Percentiles rank a stretch among this genome's conserved stretches.
Evolutionary conservation across 2,113 vertebrate genomes (phyloP).

Genomic region (Hemibagrus wyckioides): DNA sequence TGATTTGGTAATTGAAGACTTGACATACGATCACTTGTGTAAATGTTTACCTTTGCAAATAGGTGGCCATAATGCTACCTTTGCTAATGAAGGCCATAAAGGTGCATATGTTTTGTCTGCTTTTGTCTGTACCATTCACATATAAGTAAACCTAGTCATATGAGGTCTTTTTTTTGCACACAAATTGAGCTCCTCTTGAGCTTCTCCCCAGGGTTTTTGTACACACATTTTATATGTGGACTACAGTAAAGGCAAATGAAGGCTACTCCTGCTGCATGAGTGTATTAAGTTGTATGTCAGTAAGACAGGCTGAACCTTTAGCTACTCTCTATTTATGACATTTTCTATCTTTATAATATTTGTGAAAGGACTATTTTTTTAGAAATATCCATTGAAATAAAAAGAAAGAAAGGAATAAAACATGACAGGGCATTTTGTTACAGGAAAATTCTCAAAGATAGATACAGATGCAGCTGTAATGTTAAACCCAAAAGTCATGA

Average conservation of each 20-base stretch:
- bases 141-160: no score
- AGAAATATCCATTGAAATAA: no score
- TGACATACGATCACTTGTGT: neutral
- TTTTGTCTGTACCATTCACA: neutral
- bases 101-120: neutral
- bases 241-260: neutral
- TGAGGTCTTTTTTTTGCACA: neutral
- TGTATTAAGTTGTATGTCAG: neutral
- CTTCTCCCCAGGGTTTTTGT: neutral
- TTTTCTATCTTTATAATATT: no score
- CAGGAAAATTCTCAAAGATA: neutral
- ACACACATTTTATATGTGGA: neutral
- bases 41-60: slow-evolving; percentile 3
- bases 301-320: neutral
- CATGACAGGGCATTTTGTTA: neutral
- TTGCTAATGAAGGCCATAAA: neutral
- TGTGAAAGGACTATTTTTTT: no score
- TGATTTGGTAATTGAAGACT: neutral
- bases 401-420: neutral
- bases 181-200: neutral
- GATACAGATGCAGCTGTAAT: neutral
- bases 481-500: neutral
- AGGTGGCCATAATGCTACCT: no score
- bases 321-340: neutral
- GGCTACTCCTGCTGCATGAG: neutral